Percentiles rank a stretch among this genome's conserved stretches.
phyloP scores from a whole-genome alignment of 2,113 vertebrate species.

The Halcyon malimbica region DNA sequence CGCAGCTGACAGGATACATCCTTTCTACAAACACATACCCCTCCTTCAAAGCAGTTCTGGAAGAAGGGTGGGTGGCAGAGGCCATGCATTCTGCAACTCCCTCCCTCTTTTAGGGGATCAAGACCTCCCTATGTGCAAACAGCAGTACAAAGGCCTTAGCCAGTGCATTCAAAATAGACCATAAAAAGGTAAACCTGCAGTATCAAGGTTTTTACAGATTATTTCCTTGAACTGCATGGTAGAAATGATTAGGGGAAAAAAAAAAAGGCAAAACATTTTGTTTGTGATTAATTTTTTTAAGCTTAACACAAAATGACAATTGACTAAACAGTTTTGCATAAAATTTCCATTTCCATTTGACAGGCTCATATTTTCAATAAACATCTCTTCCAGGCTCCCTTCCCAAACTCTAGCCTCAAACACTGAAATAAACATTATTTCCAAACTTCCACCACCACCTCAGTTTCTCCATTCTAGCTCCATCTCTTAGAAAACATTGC shows the following conservation, averaged over 20 bases:
- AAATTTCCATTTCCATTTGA: conserved; percentile 41
- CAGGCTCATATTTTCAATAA: conserved; percentile 24
- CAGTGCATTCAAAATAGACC: rapidly evolving
- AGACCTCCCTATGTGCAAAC: rapidly evolving
- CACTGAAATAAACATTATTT: conserved; percentile 31
- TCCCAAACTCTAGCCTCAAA: background rate
- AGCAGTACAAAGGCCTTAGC: rapidly evolving
- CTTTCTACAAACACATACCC: background rate
- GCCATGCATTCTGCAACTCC: rapidly evolving
- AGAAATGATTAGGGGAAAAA: background rate
- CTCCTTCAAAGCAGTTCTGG: background rate
- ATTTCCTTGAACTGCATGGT: background rate
- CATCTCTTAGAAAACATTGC: background rate
- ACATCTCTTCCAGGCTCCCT: background rate
- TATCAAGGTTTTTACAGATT: background rate
- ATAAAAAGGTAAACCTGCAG: background rate
- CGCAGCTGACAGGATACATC: too few relatives aligned
- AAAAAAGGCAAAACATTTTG: background rate
- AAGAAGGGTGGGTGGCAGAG: background rate
- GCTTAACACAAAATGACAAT: background rate
- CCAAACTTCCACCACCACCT: background rate
- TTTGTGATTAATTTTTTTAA: background rate
- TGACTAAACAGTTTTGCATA: conserved; percentile 9
- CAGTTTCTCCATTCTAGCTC: conserved; percentile 9
- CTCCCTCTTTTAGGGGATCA: rapidly evolving